Percentiles rank a stretch among this genome's conserved stretches.
Evolutionary conservation across 2,888 invertebrate species (phyloP).

Genomic region (Himalopsyche anomala): DNA sequence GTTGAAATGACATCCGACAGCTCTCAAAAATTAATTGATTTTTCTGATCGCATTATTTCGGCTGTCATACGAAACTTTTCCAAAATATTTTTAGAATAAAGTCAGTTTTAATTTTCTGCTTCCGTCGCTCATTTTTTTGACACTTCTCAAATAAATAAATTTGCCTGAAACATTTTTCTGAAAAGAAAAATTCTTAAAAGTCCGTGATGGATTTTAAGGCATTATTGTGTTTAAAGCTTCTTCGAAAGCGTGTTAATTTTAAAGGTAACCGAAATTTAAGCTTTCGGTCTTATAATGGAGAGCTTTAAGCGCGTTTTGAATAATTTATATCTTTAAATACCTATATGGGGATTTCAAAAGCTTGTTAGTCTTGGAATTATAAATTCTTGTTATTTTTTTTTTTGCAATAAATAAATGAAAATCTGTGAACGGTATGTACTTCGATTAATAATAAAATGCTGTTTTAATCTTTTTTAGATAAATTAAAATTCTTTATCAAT

Average conservation of each 20-base stretch:
- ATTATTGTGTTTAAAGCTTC: not conserved
- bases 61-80: not conserved
- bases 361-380: too few species aligned
- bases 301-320: too few species aligned
- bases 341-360: too few species aligned
- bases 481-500: too few species aligned
- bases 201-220: not conserved
- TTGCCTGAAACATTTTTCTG: not conserved
- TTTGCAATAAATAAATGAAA: too few species aligned
- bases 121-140: not conserved
- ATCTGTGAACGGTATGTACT: too few species aligned
- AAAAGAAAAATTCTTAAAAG: not conserved
- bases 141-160: not conserved
- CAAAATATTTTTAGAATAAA: conserved; percentile 2
- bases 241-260: not conserved
- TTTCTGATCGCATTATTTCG: conserved; percentile 24
- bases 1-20: not conserved
- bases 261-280: not conserved
- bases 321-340: too few species aligned
- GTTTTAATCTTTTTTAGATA: too few species aligned
- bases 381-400: too few species aligned
- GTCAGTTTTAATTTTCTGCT: conserved; percentile 32
- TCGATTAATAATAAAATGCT: too few species aligned
- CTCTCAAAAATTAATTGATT: conserved; percentile 39
- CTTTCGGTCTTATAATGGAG: too few species aligned